Base-by-base conservation (phyloP, 2,888 invertebrate species). In the Chloroclysta siterata region DNA sequence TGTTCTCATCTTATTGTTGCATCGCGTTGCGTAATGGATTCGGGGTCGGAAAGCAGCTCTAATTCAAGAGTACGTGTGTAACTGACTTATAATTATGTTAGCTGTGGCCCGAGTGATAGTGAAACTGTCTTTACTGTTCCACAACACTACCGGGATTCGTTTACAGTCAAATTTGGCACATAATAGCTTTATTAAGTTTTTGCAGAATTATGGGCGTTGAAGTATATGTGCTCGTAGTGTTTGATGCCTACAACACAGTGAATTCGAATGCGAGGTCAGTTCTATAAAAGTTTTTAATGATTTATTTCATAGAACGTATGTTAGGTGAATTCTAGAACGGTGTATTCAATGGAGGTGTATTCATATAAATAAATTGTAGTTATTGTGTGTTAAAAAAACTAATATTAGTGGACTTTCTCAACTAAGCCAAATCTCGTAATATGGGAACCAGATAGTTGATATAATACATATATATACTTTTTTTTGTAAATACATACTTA, bases 1-100 rank as follows among this genome's bases (percentile, higher is more conserved):
- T 71, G 66, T 75, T 79, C 76, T 72, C 76, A 74, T 79, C 76
- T 72, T 68, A 78, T 78, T 77, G 77, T 82, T 79, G 65, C 63
- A 62, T 17, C 28, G 39, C 22, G 53, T 85, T 84, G 68, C 69
- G 76, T 80, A 83, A 85, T 74, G 51, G 70, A 75, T 74, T 76
- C 68, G 72, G 74, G 68, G 72, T 76, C 75, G 72, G 70, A 71
- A 72, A 74, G 75, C 74, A 71, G 69, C 57, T 70, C 74, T 69
- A 76, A 76, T 74, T 71, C 58, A 50, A 57, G 58, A 65, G 64
- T 72, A 72, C 72, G 71, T 70, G 72, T 66, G 70, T 71, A 72
- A 71, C 62, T 68, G 68, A 63, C 58, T 70, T 71, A 63, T 53
- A 64, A 64, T 64, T 64, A 55, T 47, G 44, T 54, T 42, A 51